These are phyloP conservation scores for Cerastoderma edule DNA, from an alignment of 2,888 invertebrate genomes.

Conservation along the genomic window DNA sequence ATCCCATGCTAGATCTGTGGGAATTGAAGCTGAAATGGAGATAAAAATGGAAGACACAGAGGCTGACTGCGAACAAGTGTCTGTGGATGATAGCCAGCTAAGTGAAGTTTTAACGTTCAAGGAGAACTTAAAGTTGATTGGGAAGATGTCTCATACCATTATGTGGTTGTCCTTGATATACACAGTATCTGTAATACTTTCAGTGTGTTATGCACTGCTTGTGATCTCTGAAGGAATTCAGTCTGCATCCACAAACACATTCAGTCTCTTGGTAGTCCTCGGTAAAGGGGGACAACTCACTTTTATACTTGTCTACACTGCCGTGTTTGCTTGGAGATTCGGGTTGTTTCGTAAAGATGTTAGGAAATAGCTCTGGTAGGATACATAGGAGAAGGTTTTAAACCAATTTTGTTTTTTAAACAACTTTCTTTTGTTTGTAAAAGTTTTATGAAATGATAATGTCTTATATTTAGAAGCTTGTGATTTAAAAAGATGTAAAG, in stretches of 20 bases:
- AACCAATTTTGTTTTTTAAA: no score
- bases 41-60: no score
- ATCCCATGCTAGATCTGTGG: no score
- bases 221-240: not conserved
- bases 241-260: not conserved
- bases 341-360: not conserved
- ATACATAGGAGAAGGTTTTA: not conserved
- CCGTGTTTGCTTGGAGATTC: not conserved
- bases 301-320: not conserved
- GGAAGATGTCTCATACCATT: not conserved
- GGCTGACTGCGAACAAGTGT: no score
- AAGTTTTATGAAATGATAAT: no score
- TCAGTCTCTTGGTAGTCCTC: not conserved
- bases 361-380: conserved; percentile 3
- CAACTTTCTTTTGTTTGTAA: no score
- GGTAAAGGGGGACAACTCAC: not conserved
- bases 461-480: no score
- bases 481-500: no score
- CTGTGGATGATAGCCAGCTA: no score
- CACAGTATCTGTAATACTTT: not conserved
- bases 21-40: no score
- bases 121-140: not conserved
- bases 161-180: not conserved
- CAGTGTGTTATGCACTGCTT: not conserved
- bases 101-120: not conserved